Evolutionary conservation across 1,140 invertebrate species (phyloP).

Genomic region (Drosophila suzukii): DNA sequence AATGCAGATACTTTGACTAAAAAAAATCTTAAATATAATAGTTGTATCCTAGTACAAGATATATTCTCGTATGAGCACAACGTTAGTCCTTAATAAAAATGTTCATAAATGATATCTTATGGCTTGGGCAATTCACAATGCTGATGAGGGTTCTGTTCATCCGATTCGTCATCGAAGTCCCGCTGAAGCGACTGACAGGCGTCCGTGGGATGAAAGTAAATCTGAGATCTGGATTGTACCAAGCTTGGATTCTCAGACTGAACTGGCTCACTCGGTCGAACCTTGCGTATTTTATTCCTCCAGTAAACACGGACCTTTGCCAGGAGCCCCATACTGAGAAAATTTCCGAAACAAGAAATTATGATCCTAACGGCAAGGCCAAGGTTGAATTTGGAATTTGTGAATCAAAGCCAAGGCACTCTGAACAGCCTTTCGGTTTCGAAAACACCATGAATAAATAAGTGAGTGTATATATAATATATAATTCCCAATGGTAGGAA

Average conservation of each 20-base stretch:
- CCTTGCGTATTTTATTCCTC: conserved; percentile 15
- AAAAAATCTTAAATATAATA: too few relatives aligned
- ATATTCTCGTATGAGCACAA: too few relatives aligned
- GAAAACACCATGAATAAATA: conserved; percentile 23
- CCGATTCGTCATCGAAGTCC: conserved; percentile 14
- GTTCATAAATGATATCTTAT: not conserved
- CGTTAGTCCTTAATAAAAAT: too few relatives aligned
- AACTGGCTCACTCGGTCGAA: not conserved
- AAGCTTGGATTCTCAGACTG: not conserved
- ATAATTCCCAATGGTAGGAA: conserved; percentile 18
- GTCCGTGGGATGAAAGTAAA: conserved; percentile 21
- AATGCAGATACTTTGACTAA: too few relatives aligned
- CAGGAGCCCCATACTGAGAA: not conserved
- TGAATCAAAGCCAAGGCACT: conserved; percentile 38
- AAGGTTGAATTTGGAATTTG: conserved; percentile 27
- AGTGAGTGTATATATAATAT: not conserved
- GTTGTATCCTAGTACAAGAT: too few relatives aligned
- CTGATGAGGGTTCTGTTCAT: not conserved
- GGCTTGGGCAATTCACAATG: not conserved
- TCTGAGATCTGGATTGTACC: conserved; percentile 1
- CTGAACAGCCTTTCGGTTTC: not conserved
- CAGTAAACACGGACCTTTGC: conserved; percentile 5
- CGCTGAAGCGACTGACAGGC: conserved; percentile 1
- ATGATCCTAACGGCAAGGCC: conserved; percentile 6
- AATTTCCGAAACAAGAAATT: conserved; percentile 3